These are phyloP conservation scores for Naja naja DNA, from an alignment of 2,113 vertebrate species.

Conservation along the genomic window DNA sequence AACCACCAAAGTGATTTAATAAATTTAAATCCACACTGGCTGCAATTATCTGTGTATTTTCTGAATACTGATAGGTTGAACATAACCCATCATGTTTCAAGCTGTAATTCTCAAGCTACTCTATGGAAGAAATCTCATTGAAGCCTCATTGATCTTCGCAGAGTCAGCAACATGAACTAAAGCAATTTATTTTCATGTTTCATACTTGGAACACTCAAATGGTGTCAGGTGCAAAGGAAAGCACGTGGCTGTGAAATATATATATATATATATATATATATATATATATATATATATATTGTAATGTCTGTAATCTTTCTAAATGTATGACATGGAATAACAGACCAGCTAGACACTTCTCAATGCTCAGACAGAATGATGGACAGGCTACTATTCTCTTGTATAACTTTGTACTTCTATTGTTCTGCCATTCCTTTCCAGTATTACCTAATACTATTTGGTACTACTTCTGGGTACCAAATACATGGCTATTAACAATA, in stretches of 20 bases:
- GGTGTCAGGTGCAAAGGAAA: neutral
- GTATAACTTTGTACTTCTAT: neutral
- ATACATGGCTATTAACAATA: neutral
- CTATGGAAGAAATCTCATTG: neutral
- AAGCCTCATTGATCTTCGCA: neutral
- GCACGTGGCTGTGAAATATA: neutral
- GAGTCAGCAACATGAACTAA: neutral
- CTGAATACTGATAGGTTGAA: conserved; percentile 10
- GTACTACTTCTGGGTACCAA: neutral
- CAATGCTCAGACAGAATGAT: neutral
- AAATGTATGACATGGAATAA: neutral
- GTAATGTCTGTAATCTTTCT: neutral
- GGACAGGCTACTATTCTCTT: too few relatives aligned
- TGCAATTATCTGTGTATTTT: neutral
- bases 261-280: neutral
- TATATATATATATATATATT: neutral
- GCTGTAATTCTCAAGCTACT: neutral
- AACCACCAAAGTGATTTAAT: neutral
- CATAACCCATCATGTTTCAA: neutral
- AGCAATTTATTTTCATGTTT: conserved; percentile 1
- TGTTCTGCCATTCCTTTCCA: neutral
- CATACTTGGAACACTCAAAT: neutral
- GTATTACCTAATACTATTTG: neutral
- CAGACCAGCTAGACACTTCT: neutral
- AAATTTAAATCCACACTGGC: neutral